Evolutionary conservation across 1,140 invertebrate genomes (phyloP).

Genomic region (Saccostrea echinata): DNA sequence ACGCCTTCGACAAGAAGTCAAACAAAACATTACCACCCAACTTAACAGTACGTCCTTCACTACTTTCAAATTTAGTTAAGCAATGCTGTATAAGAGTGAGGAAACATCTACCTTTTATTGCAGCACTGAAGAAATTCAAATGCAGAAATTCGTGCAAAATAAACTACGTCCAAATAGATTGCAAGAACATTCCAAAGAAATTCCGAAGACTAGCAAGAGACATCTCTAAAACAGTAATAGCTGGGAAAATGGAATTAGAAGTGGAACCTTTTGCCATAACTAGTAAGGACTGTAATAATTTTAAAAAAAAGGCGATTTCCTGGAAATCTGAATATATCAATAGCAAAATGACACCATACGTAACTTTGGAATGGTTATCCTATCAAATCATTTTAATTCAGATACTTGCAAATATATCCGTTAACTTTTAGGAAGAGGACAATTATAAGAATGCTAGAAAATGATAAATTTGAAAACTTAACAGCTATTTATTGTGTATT

Average conservation of each 20-base stretch:
- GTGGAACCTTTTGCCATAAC: conserved; percentile 43
- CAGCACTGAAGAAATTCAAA: conserved; percentile 72
- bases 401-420: too few relatives aligned
- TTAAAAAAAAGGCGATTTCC: too few relatives aligned
- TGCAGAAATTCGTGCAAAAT: conserved; percentile 68
- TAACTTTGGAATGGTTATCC: too few relatives aligned
- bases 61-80: background rate
- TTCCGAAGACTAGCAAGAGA: conserved; percentile 41
- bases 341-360: too few relatives aligned
- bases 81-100: conserved; percentile 57
- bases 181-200: conserved; percentile 45
- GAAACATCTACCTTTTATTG: background rate
- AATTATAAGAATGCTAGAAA: too few relatives aligned
- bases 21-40: conserved; percentile 57
- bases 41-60: conserved; percentile 58
- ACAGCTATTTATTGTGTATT: too few relatives aligned
- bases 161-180: conserved; percentile 52
- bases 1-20: conserved; percentile 54
- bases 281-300: background rate
- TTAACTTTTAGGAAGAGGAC: too few relatives aligned
- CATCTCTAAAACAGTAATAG: conserved; percentile 34
- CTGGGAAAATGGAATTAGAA: conserved; percentile 49
- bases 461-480: too few relatives aligned
- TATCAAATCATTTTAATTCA: too few relatives aligned
- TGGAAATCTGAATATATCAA: too few relatives aligned